Conservation (phyloP, 1,140 invertebrate genomes). For the Wasmannia auropunctata region DNA sequence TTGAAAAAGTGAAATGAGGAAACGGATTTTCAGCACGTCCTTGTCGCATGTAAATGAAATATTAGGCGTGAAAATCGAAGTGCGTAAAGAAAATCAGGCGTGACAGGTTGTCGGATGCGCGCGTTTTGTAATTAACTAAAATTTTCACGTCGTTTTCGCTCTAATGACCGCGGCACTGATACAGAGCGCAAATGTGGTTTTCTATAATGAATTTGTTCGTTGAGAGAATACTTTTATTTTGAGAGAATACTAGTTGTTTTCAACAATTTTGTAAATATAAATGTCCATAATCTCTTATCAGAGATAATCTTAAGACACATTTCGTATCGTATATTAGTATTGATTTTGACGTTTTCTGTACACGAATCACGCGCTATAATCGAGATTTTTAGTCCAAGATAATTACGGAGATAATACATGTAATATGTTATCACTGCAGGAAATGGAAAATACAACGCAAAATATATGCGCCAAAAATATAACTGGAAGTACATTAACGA, state of each 20-base stretch:
- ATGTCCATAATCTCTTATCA: conserved; percentile 6
- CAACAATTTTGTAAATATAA: background rate
- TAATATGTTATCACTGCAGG: background rate
- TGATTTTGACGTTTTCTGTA: background rate
- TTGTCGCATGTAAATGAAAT: background rate
- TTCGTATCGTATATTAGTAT: background rate
- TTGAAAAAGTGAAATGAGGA: background rate
- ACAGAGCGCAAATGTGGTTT: background rate
- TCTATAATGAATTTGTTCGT: background rate
- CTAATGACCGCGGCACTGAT: background rate
- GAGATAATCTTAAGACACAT: background rate
- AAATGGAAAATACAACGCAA: background rate
- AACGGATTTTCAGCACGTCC: background rate
- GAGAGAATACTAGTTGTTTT: no score
- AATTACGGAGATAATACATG: background rate
- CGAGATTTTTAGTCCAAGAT: background rate
- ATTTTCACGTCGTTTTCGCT: background rate
- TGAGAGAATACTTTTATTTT: background rate
- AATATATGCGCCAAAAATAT: background rate
- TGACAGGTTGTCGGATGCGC: background rate
- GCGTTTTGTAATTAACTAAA: background rate
- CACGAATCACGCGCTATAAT: background rate
- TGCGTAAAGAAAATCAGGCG: background rate
- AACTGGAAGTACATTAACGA: background rate
- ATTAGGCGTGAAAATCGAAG: background rate